These are phyloP conservation scores for Globia sparganii DNA, from an alignment of 2,888 invertebrate genomes.

Conservation along the genomic window DNA sequence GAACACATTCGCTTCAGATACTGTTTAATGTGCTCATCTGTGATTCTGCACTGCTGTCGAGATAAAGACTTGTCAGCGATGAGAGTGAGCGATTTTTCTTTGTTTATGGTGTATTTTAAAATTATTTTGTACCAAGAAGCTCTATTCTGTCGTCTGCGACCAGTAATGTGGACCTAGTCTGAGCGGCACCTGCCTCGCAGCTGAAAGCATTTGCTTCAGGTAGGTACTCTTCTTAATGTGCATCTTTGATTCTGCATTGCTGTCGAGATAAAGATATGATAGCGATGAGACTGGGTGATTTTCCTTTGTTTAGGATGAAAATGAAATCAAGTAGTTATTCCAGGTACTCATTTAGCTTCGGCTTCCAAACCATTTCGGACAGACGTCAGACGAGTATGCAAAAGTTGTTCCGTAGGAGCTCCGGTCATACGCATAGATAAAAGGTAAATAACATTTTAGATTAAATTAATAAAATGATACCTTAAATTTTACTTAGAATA, in stretches of 20 bases:
- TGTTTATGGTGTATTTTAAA: conserved; percentile 7
- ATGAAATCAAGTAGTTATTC: not conserved
- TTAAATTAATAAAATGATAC: too few species aligned
- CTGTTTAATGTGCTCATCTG: conserved; percentile 54
- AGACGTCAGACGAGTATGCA: not conserved
- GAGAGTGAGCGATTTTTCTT: conserved; percentile 19
- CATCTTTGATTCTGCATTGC: not conserved
- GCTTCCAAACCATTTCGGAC: not conserved
- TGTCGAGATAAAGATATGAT: not conserved
- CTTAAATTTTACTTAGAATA: too few species aligned
- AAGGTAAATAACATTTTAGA: too few species aligned
- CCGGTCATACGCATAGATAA: not conserved
- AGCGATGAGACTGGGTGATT: not conserved
- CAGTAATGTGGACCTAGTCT: not conserved
- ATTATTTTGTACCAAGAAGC: not conserved
- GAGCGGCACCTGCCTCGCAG: not conserved
- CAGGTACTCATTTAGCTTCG: not conserved
- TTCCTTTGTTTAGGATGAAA: not conserved
- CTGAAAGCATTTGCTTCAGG: not conserved
- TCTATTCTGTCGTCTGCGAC: not conserved
- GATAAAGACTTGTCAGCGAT: conserved; percentile 25
- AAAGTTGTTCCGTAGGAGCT: not conserved
- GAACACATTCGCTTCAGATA: conserved; percentile 71
- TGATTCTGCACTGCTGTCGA: conserved; percentile 49
- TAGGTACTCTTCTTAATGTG: not conserved